Evolutionary conservation across 2,113 vertebrate species (phyloP).

Genomic region (Platichthys flesus): DNA sequence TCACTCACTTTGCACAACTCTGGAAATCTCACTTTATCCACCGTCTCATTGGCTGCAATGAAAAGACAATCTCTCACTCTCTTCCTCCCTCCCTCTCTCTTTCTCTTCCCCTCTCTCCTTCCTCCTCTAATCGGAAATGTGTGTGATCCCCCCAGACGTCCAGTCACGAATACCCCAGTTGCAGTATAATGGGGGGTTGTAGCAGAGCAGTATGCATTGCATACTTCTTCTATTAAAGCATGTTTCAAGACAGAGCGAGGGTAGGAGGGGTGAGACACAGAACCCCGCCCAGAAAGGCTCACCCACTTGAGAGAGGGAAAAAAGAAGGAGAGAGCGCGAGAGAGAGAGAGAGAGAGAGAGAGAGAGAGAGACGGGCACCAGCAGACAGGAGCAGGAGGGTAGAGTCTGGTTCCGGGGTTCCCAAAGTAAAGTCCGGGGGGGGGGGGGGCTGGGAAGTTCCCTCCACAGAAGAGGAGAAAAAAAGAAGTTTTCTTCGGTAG

Average conservation of each 20-base stretch:
- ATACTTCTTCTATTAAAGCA: slow-evolving; percentile 85
- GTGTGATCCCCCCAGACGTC: slow-evolving; percentile 73
- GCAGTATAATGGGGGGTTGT: slow-evolving; percentile 77
- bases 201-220: slow-evolving; percentile 76
- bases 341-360: slow-evolving; percentile 31
- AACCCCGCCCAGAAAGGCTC: slow-evolving; percentile 71
- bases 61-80: slow-evolving; percentile 57
- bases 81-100: slow-evolving; percentile 27
- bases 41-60: slow-evolving; percentile 72
- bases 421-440: slow-evolving; percentile 60
- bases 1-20: slow-evolving; percentile 69
- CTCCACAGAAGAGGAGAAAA: slow-evolving; percentile 32
- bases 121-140: slow-evolving; percentile 77
- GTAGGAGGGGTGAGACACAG: slow-evolving; percentile 60
- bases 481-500: slow-evolving; percentile 34
- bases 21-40: slow-evolving; percentile 65
- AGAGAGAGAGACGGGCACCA: slow-evolving; percentile 50
- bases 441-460: slow-evolving; percentile 59
- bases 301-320: slow-evolving; percentile 66
- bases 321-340: slow-evolving; percentile 21
- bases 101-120: slow-evolving; percentile 17
- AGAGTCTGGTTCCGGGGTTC: slow-evolving; percentile 72
- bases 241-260: slow-evolving; percentile 69
- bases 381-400: slow-evolving; percentile 39
- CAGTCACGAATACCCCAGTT: slow-evolving; percentile 78